These are phyloP conservation scores for Chamaea fasciata DNA, from an alignment of 2,113 vertebrate species.

Conservation along the genomic window DNA sequence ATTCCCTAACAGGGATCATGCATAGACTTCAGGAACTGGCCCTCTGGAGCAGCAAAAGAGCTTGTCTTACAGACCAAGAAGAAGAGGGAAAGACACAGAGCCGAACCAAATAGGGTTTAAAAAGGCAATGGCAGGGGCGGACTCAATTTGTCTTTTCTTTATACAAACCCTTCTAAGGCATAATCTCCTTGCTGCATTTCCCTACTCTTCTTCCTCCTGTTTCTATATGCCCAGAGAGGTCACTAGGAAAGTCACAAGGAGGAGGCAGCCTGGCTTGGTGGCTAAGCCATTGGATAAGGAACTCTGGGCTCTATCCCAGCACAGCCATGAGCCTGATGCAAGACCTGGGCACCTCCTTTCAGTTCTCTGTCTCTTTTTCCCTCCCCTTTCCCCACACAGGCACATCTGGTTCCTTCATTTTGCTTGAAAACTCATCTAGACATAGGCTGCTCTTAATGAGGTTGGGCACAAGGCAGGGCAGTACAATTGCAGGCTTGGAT, in stretches of 20 bases:
- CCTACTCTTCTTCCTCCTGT: neutral
- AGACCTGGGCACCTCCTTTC: neutral
- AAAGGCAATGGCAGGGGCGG: neutral
- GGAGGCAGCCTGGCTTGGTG: neutral
- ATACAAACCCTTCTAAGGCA: neutral
- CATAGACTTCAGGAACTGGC: neutral
- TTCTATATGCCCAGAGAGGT: neutral
- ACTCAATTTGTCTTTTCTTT: neutral
- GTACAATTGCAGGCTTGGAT: neutral
- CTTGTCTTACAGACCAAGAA: neutral
- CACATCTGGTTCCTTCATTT: slow-evolving; percentile 1
- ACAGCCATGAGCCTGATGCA: neutral
- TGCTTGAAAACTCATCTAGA: slow-evolving; percentile 1
- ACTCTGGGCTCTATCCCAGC: neutral
- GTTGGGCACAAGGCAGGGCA: neutral
- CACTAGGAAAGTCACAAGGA: neutral
- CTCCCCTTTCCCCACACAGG: neutral
- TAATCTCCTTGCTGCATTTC: neutral
- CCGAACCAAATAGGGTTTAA: neutral
- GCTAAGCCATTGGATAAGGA: neutral
- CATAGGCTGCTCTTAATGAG: neutral
- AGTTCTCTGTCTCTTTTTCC: neutral
- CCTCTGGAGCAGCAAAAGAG: neutral
- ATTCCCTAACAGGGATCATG: neutral
- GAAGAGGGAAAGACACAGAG: neutral